Percentiles rank a stretch among this genome's conserved stretches.
phyloP scores from a whole-genome alignment of 1,140 invertebrate species.

The Dryas iulia region DNA sequence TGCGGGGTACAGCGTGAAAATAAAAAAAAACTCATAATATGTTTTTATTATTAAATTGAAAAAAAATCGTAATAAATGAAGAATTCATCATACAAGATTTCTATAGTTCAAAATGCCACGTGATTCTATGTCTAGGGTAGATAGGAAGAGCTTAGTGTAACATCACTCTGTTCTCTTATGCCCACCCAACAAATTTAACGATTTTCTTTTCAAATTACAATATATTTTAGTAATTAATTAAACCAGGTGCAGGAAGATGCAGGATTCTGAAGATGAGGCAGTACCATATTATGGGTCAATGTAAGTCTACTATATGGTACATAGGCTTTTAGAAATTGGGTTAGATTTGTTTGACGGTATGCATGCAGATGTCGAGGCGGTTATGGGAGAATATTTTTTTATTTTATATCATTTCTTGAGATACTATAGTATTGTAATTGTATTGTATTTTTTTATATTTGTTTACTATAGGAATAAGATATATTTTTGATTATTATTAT shows the following conservation, averaged over 20 bases:
- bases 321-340: not conserved
- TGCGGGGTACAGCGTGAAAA: too few relatives aligned
- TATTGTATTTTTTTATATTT: too few relatives aligned
- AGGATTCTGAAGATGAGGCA: slow-evolving; percentile 11
- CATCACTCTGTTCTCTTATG: not conserved
- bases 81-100: too few relatives aligned
- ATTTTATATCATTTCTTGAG: too few relatives aligned
- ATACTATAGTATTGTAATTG: too few relatives aligned
- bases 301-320: slow-evolving; percentile 24
- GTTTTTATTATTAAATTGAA: too few relatives aligned
- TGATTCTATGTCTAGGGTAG: not conserved
- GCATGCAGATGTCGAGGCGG: too few relatives aligned
- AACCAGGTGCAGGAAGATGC: slow-evolving; percentile 15
- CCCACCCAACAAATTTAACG: not conserved
- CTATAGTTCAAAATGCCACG: too few relatives aligned
- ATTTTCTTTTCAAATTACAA: not conserved
- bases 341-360: not conserved
- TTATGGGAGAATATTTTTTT: not conserved
- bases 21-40: too few relatives aligned
- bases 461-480: too few relatives aligned
- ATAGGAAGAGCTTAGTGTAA: not conserved
- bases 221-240: not conserved
- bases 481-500: too few relatives aligned
- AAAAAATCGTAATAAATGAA: too few relatives aligned
- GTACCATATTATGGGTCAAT: slow-evolving; percentile 36